These are phyloP conservation scores for Patella pellucida DNA, from an alignment of 2,888 invertebrate species.

Conservation along the genomic window DNA sequence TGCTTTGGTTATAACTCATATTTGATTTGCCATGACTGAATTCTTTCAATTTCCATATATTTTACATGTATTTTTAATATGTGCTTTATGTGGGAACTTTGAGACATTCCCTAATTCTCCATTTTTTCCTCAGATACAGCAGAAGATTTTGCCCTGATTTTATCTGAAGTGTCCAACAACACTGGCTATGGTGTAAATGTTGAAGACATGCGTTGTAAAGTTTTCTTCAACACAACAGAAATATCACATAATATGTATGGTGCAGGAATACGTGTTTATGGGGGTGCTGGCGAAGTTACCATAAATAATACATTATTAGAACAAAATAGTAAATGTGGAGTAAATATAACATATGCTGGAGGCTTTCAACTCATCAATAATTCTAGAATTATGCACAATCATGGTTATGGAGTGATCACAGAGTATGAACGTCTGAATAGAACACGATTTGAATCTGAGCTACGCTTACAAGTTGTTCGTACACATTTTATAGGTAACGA, in stretches of 20 bases:
- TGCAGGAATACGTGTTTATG: conserved; percentile 89
- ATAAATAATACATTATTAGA: conserved; percentile 90
- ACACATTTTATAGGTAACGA: conserved; percentile 89
- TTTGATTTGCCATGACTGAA: too few relatives aligned
- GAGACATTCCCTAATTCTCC: too few relatives aligned
- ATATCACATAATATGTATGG: conserved; percentile 86
- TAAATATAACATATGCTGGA: conserved; percentile 95
- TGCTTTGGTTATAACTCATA: too few relatives aligned
- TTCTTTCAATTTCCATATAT: too few relatives aligned
- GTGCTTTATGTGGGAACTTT: too few relatives aligned
- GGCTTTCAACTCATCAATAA: conserved; percentile 93
- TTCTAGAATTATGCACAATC: conserved; percentile 87
- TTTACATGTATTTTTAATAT: too few relatives aligned
- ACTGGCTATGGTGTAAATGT: conserved; percentile 95
- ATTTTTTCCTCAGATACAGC: conserved; percentile 46
- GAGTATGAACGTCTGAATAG: conserved; percentile 63
- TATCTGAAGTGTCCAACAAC: conserved; percentile 88
- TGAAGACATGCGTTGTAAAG: conserved; percentile 89
- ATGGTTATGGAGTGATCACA: conserved; percentile 77
- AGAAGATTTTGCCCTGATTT: conserved; percentile 77
- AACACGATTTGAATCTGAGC: conserved; percentile 54
- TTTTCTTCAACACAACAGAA: conserved; percentile 87
- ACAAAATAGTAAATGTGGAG: conserved; percentile 81
- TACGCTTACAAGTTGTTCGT: conserved; percentile 78
- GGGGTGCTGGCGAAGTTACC: conserved; percentile 94